phyloP scores from a whole-genome alignment of 2,888 invertebrate species.

The Molanna angustata region DNA sequence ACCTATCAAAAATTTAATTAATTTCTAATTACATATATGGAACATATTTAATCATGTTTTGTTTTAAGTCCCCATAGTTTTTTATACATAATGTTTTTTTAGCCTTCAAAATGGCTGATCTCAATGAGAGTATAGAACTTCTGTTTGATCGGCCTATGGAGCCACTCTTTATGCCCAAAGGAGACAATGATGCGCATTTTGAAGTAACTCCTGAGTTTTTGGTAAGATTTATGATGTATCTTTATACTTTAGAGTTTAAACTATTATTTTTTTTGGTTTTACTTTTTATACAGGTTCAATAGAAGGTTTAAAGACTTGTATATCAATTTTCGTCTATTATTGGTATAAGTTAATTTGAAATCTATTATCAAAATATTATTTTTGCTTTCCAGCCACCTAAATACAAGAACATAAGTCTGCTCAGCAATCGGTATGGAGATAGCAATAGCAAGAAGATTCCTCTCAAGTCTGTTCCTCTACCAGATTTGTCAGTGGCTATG shows the following conservation, averaged over 20 bases:
- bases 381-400: constrained; percentile 1
- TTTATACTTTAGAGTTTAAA: too few species aligned
- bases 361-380: neutral
- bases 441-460: constrained; percentile 51
- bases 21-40: too few species aligned
- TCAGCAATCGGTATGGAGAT: constrained; percentile 60
- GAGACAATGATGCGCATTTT: constrained; percentile 51
- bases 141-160: constrained; percentile 64
- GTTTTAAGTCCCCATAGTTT: too few species aligned
- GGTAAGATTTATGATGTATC: constrained; percentile 26
- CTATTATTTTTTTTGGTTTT: too few species aligned
- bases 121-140: constrained; percentile 37
- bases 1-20: too few species aligned
- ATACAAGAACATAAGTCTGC: constrained; percentile 35
- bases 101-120: constrained; percentile 9
- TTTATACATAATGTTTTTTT: too few species aligned
- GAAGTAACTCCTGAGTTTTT: constrained; percentile 56
- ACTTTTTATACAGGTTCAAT: too few species aligned
- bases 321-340: too few species aligned
- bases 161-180: constrained; percentile 63
- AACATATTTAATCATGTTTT: too few species aligned
- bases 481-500: constrained; percentile 56
- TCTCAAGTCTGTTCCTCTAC: constrained; percentile 54
- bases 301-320: too few species aligned
- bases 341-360: too few species aligned